A percentile compares a stretch with the other conserved stretches of the same genome.
These are phyloP conservation scores for Plotosus lineatus DNA, from an alignment of 2,113 vertebrate species.

Conservation along the genomic window DNA sequence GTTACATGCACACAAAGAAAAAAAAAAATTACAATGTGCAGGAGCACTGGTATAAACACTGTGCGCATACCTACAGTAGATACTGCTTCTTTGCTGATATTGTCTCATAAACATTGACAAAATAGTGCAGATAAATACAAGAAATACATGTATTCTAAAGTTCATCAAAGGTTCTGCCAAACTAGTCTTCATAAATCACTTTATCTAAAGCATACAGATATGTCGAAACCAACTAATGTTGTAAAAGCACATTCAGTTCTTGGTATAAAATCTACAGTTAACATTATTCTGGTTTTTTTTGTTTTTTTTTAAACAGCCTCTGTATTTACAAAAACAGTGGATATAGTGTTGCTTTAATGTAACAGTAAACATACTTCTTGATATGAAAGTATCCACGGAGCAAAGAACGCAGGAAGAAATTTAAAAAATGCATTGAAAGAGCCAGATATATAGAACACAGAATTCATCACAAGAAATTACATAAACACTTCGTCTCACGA, in stretches of 20 bases:
- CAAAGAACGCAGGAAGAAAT: slow-evolving; percentile 50
- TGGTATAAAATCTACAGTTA: slow-evolving; percentile 73
- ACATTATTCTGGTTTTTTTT: too few relatives aligned
- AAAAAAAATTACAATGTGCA: slow-evolving; percentile 46
- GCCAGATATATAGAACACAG: slow-evolving; percentile 60
- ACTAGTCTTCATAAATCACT: slow-evolving; percentile 54
- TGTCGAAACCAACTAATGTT: slow-evolving; percentile 66
- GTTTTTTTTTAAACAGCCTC: slow-evolving; percentile 59
- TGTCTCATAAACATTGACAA: slow-evolving; percentile 61
- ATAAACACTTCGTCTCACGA: slow-evolving; percentile 67
- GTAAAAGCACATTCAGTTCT: slow-evolving; percentile 77
- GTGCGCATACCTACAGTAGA: slow-evolving; percentile 44
- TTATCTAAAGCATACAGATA: slow-evolving; percentile 67
- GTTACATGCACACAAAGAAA: slow-evolving; percentile 68
- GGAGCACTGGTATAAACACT: slow-evolving; percentile 54
- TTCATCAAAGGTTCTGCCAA: slow-evolving; percentile 69
- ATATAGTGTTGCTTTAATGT: slow-evolving; percentile 52
- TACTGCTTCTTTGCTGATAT: slow-evolving; percentile 64
- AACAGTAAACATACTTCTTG: slow-evolving; percentile 54
- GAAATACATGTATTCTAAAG: slow-evolving; percentile 64
- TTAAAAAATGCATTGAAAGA: slow-evolving; percentile 49
- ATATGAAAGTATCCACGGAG: slow-evolving; percentile 55
- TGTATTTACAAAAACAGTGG: slow-evolving; percentile 62
- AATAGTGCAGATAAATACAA: slow-evolving; percentile 57
- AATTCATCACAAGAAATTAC: slow-evolving; percentile 50